phyloP scores from a whole-genome alignment of 2,888 invertebrate genomes.

The Melieria omissa region DNA sequence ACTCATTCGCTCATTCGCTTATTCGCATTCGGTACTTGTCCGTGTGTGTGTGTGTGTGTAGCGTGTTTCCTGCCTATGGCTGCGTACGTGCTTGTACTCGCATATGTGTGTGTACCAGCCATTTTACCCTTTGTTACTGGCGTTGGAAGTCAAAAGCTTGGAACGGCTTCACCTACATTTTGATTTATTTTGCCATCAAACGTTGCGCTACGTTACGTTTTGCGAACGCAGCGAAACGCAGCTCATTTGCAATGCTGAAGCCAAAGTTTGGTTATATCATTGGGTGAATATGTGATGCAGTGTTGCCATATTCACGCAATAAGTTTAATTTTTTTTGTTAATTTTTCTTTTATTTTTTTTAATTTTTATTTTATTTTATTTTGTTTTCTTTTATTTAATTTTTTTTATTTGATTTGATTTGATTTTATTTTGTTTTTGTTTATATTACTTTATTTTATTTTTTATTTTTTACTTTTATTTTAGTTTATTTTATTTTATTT shows the following conservation, averaged over 20 bases:
- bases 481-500: too few relatives aligned
- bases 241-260: not conserved
- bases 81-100: not conserved
- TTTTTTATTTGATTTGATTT: too few relatives aligned
- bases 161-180: not conserved
- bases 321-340: too few relatives aligned
- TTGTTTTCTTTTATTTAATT: too few relatives aligned
- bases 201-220: not conserved
- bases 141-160: not conserved
- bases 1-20: conserved; percentile 52
- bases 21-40: not conserved
- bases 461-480: too few relatives aligned
- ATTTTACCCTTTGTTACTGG: not conserved
- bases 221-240: not conserved
- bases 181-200: not conserved
- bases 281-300: not conserved
- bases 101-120: not conserved
- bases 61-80: not conserved
- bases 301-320: not conserved
- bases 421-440: too few relatives aligned
- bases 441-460: too few relatives aligned
- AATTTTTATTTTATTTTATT: too few relatives aligned
- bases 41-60: not conserved
- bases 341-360: too few relatives aligned
- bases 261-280: conserved; percentile 1